phyloP scores from a whole-genome alignment of 2,797 vertebrate species.

The Ambastaia sidthimunki region DNA sequence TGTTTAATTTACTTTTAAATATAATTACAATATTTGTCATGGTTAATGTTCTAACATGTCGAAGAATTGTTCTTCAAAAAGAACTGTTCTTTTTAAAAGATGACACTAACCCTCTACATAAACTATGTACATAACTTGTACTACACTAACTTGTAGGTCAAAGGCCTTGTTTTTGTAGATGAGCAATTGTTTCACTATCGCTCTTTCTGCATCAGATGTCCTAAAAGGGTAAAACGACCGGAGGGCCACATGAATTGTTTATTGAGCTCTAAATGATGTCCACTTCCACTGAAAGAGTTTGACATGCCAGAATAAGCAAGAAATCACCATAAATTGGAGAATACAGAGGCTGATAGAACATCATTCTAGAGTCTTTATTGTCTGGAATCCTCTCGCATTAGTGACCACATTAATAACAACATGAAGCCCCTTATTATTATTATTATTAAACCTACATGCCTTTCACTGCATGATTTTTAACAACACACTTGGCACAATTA shows the following conservation, averaged over 20 bases:
- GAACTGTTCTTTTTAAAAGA: too few species aligned
- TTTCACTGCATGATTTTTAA: neutral
- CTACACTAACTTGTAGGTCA: too few species aligned
- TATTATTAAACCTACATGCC: neutral
- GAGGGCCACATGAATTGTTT: neutral
- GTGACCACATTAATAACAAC: neutral
- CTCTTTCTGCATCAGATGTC: neutral
- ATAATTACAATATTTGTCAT: too few species aligned
- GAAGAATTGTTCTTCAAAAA: too few species aligned
- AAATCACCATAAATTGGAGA: neutral
- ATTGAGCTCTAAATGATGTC: neutral
- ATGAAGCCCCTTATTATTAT: neutral
- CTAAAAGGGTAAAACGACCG: neutral
- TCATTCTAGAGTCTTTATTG: neutral
- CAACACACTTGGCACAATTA: neutral
- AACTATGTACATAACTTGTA: too few species aligned
- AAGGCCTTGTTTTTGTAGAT: too few species aligned
- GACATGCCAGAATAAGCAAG: neutral
- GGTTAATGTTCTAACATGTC: too few species aligned
- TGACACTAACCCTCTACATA: too few species aligned
- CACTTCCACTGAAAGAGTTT: neutral
- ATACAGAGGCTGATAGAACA: neutral
- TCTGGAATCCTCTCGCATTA: neutral
- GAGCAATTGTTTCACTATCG: too few species aligned
- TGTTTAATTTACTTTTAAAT: too few species aligned